A percentile compares a stretch with the other conserved stretches of the same genome.
Evolutionary conservation across 1,140 invertebrate species (phyloP).

Genomic region (Bombus waltoni): DNA sequence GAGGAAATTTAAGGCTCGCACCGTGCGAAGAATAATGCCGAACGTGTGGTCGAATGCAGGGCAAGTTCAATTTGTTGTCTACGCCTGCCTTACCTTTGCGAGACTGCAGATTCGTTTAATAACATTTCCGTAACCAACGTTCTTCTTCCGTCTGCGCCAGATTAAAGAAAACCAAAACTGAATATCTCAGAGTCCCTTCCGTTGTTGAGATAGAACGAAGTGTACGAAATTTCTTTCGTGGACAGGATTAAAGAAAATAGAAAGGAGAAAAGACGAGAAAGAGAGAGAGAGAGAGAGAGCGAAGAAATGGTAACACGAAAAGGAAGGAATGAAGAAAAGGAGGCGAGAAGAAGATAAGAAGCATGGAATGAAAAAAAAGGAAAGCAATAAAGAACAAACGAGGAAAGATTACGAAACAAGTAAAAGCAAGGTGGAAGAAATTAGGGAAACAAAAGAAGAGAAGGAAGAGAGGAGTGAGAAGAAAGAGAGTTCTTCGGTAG

Average conservation of each 20-base stretch:
- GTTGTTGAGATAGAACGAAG: neutral
- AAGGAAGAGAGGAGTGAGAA: neutral
- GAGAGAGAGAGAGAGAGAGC: no score
- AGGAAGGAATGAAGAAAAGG: neutral
- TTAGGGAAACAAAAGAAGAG: neutral
- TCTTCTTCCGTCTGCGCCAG: neutral
- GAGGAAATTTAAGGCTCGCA: neutral
- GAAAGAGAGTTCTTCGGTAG: neutral
- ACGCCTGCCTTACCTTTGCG: neutral
- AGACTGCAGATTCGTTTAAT: neutral
- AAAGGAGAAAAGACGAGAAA: neutral
- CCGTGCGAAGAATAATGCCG: neutral
- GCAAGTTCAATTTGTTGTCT: neutral
- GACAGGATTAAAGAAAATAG: neutral
- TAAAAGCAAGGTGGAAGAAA: no score
- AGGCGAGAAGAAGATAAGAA: neutral
- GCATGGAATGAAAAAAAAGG: no score
- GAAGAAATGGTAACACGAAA: neutral
- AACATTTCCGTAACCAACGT: neutral
- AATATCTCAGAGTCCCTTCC: neutral
- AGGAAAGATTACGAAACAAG: no score
- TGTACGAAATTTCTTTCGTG: neutral
- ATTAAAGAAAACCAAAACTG: neutral
- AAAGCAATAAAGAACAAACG: no score
- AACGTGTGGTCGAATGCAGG: neutral